Evolutionary conservation across 1,140 invertebrate species (phyloP).

Genomic region (Coenobita brevimanus): DNA sequence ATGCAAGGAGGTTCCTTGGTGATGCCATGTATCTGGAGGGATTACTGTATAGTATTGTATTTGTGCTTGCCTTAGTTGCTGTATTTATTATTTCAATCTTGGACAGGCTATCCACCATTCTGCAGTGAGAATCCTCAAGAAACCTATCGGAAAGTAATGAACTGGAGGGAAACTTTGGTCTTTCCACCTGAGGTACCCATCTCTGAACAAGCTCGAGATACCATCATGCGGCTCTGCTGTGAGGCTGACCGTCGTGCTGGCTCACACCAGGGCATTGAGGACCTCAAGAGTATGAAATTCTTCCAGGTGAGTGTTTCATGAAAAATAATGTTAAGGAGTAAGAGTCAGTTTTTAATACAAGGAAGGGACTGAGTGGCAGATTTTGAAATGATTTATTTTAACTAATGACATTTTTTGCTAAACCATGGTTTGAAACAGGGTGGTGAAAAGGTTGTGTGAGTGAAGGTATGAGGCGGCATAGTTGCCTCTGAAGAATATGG

Average conservation of each 20-base stretch:
- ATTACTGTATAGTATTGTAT: no score
- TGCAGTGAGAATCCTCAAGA: constrained; percentile 99
- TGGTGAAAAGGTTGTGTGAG: no score
- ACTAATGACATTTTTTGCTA: no score
- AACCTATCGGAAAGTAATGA: constrained; percentile 99
- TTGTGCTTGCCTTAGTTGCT: no score
- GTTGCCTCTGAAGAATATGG: no score
- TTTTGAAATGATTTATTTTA: no score
- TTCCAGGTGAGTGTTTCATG: constrained; percentile 79
- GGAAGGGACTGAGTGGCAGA: no score
- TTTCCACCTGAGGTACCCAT: constrained; percentile 99
- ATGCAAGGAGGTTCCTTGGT: no score
- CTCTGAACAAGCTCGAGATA: constrained; percentile 83
- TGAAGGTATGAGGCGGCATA: no score
- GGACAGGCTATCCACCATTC: constrained; percentile 95
- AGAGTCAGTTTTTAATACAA: no score
- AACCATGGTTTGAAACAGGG: no score
- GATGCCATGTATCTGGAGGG: no score
- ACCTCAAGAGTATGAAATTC: constrained; percentile 89
- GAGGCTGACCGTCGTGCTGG: constrained; percentile 91
- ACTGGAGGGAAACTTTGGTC: constrained; percentile 97
- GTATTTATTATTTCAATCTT: not conserved
- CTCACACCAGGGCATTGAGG: constrained; percentile 83
- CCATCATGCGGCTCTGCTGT: constrained; percentile 84
- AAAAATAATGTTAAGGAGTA: not conserved